Evolutionary conservation across 2,113 vertebrate species (phyloP), one percentile per base, ranked within the genome.

Genomic region (Mormyrus iriodes): DNA sequence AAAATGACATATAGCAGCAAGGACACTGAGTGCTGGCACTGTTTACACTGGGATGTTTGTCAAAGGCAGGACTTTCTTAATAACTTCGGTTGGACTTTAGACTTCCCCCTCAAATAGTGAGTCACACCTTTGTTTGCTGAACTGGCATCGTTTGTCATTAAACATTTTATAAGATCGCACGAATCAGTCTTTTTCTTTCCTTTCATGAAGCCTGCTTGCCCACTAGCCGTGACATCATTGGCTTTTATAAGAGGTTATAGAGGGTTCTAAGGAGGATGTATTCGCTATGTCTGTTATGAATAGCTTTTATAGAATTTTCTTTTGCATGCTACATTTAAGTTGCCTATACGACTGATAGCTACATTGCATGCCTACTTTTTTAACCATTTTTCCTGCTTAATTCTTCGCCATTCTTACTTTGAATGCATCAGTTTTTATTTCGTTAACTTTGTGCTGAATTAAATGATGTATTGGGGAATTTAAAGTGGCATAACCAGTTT

Each of bases 61-160:
- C 53, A 61, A 89, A 89, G 88, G 88, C 39, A 61, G 88, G 88
- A 48, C 76, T 49, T 85, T 83, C 76, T 84, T 85, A 84, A 61
- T 84, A 35, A 83, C 42, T 46, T 85, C 76, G 24, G 86, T 85
- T 89, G 85, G 90, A 91, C 76, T 90, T 90, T 89, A 55, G 88
- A 89, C 79, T 48, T 9, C 49, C 42, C 89, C 24, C 58, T 88
- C 89, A 91, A 90, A 89, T 84, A 89, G 24, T 85, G 52, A 69
- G 52, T 84, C 58, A 31, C 86, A 73, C 90, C 90, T 90, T 85
- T 86, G 53, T 90, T 85, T 88, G 35, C 86, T 52, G 21, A 61
- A 35, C 27, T 1, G 12, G 27, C 24, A 24, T 24, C 42, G 53
- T 83, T 53, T 55, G 35, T 90, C 61, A 27, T 44, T 76, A 82